Conservation (phyloP, 2,888 invertebrate genomes). For the Polydrusus pterygomalis region DNA sequence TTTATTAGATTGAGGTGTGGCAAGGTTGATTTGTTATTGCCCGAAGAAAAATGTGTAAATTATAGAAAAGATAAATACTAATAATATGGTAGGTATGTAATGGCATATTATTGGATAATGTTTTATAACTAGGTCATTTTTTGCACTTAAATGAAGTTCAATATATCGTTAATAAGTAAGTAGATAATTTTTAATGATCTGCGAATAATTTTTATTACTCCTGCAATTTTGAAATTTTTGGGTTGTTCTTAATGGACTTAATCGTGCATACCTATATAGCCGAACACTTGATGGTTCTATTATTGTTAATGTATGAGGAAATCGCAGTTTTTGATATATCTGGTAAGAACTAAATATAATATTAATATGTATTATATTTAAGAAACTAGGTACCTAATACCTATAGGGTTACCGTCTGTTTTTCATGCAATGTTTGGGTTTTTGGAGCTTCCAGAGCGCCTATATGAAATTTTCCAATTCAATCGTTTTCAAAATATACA, state of each 20-base stretch:
- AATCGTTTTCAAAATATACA: too few relatives aligned
- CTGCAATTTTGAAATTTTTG: not conserved
- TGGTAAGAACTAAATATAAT: too few relatives aligned
- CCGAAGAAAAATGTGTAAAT: conserved; percentile 9
- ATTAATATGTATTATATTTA: too few relatives aligned
- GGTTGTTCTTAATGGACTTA: not conserved
- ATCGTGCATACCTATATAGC: not conserved
- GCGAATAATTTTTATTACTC: not conserved
- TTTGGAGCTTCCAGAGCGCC: too few relatives aligned
- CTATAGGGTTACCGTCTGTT: too few relatives aligned
- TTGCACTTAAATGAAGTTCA: conserved; percentile 4
- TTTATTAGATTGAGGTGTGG: conserved; percentile 23
- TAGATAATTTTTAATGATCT: conserved; percentile 10
- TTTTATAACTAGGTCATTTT: conserved; percentile 19
- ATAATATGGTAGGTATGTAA: conserved; percentile 5
- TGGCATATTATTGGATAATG: not conserved
- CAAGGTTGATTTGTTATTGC: conserved; percentile 25
- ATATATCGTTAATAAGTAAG: not conserved
- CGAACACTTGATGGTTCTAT: too few relatives aligned
- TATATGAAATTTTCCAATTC: too few relatives aligned
- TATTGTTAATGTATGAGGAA: too few relatives aligned
- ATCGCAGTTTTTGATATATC: too few relatives aligned
- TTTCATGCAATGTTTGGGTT: too few relatives aligned
- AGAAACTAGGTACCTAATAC: too few relatives aligned
- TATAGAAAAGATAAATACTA: not conserved